These are phyloP conservation scores for Takifugu rubripes DNA, from an alignment of 2,797 vertebrate species.

Conservation along the genomic window DNA sequence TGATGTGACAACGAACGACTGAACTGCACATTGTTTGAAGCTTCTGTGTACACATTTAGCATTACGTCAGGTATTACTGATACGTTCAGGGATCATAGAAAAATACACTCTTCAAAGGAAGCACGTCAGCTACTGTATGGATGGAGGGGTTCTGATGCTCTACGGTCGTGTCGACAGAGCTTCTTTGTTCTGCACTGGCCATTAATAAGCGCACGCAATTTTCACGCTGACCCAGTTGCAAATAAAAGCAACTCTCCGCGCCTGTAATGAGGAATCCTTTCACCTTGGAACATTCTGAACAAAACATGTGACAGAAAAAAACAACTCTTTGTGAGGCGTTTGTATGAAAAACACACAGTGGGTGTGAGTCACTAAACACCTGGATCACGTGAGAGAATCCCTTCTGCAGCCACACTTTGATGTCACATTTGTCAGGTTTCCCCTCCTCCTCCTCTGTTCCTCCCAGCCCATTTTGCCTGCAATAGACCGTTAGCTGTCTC, in stretches of 20 bases:
- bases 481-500: slow-evolving; percentile 58
- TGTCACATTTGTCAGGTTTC: slow-evolving; percentile 57
- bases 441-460: slow-evolving; percentile 21
- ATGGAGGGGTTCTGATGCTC: not conserved
- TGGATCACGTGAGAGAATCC: slow-evolving; percentile 39
- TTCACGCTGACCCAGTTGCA: slow-evolving; percentile 28
- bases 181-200: slow-evolving; percentile 13
- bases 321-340: not conserved
- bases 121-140: not conserved
- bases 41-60: too few relatives aligned
- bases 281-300: slow-evolving; percentile 30
- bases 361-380: slow-evolving; percentile 20
- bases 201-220: slow-evolving; percentile 15
- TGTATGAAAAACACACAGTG: slow-evolving; percentile 2
- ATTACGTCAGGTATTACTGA: not conserved
- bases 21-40: too few relatives aligned
- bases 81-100: not conserved
- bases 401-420: slow-evolving; percentile 55
- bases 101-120: not conserved
- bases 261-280: slow-evolving; percentile 28
- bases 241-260: slow-evolving; percentile 14
- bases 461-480: slow-evolving; percentile 37
- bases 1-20: too few relatives aligned
- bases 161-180: not conserved
- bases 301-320: slow-evolving; percentile 22